Conservation (phyloP, 2,113 vertebrate genomes). For the Penelope pileata region DNA sequence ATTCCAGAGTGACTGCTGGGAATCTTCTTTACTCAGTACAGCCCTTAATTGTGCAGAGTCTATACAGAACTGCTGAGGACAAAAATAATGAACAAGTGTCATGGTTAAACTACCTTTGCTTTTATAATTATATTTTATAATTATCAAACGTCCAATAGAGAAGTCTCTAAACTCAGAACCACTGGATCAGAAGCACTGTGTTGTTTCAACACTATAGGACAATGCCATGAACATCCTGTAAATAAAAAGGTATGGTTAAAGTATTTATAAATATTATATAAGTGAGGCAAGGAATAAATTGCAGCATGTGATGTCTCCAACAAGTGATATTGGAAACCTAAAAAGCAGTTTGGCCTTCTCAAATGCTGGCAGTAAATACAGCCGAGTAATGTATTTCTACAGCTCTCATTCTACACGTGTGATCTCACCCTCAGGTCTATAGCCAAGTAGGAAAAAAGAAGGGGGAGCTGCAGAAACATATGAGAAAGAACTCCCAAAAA, state of each 20-base stretch:
- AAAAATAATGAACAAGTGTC: slow-evolving; percentile 50
- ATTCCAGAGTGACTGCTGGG: slow-evolving; percentile 47
- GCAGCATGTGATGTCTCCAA: slow-evolving; percentile 25
- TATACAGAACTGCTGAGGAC: slow-evolving; percentile 5
- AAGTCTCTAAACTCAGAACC: slow-evolving; percentile 12
- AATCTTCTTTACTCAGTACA: slow-evolving; percentile 54
- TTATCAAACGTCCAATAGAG: slow-evolving; percentile 11
- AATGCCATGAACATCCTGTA: slow-evolving; percentile 19
- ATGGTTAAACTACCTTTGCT: slow-evolving; percentile 40
- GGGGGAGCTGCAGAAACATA: slow-evolving; percentile 41
- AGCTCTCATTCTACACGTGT: slow-evolving; percentile 21
- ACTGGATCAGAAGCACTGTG: slow-evolving; percentile 14
- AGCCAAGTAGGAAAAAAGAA: slow-evolving; percentile 51
- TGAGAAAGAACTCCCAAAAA: slow-evolving; percentile 34
- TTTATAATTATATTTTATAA: slow-evolving; percentile 47
- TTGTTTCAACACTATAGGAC: slow-evolving; percentile 2
- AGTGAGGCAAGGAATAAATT: slow-evolving; percentile 6
- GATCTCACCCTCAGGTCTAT: slow-evolving; percentile 46
- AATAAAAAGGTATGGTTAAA: slow-evolving; percentile 2
- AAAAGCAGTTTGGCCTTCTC: slow-evolving; percentile 12
- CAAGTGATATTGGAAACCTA: slow-evolving; percentile 9
- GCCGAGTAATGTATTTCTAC: slow-evolving; percentile 19
- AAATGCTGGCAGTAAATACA: slow-evolving; percentile 11
- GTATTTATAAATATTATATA: slow-evolving; percentile 17
- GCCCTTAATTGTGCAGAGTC: slow-evolving; percentile 41